Percentiles rank a stretch among this genome's conserved stretches.
Evolutionary conservation across 2,888 invertebrate species (phyloP).

Genomic region (Rapana venosa): DNA sequence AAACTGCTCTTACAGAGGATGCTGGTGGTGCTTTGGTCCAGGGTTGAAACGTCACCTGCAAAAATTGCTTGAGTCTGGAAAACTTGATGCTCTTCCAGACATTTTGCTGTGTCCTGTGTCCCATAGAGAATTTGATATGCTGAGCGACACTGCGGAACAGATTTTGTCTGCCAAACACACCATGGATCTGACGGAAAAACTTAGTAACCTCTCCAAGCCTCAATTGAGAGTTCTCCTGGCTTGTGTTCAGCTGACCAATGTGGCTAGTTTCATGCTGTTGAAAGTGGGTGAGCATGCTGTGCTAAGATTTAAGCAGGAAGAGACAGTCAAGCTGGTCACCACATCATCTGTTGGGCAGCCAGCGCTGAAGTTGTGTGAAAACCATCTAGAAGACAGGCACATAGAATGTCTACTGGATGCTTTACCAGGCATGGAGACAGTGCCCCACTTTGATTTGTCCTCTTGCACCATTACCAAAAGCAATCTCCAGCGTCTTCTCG

Average conservation of each 20-base stretch:
- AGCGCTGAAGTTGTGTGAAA: conserved; percentile 37
- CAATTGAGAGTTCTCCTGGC: conserved; percentile 17
- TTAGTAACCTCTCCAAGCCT: background rate
- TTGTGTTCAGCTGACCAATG: conserved; percentile 34
- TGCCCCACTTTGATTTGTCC: conserved; percentile 26
- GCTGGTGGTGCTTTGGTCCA: conserved; percentile 5
- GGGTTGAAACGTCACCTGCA: background rate
- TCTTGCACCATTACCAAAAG: background rate
- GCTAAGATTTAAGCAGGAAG: background rate
- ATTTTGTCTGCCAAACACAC: conserved; percentile 17
- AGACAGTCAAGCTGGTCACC: background rate
- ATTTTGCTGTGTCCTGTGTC: background rate
- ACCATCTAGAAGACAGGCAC: background rate
- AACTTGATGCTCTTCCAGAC: background rate
- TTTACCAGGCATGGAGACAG: conserved; percentile 26
- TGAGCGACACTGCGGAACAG: background rate
- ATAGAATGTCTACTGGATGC: conserved; percentile 18
- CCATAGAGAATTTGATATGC: background rate
- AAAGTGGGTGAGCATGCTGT: background rate
- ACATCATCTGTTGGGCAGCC: background rate
- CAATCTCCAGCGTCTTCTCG: conserved; percentile 30
- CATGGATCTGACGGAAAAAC: conserved; percentile 24
- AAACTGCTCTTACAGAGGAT: background rate
- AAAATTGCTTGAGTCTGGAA: background rate
- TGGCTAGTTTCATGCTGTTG: background rate